These are phyloP conservation scores for Pavo muticus DNA, from an alignment of 2,113 vertebrate species.

Conservation along the genomic window DNA sequence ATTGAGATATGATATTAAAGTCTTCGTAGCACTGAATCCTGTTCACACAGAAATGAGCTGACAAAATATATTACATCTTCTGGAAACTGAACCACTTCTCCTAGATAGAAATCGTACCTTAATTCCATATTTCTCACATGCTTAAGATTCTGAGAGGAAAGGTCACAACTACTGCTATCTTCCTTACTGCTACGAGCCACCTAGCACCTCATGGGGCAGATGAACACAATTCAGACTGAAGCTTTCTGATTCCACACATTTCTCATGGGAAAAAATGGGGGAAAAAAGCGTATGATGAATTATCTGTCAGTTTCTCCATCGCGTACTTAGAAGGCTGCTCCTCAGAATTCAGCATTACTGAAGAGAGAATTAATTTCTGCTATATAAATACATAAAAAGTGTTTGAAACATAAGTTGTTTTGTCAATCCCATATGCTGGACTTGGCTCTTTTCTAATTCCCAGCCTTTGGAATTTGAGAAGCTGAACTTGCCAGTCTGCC, in stretches of 20 bases:
- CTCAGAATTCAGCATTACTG: neutral
- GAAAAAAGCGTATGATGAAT: neutral
- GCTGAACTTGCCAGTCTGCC: conserved; percentile 11
- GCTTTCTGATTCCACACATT: neutral
- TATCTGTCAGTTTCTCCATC: neutral
- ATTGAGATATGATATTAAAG: conserved; percentile 14
- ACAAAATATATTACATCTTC: neutral
- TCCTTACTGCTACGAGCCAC: neutral
- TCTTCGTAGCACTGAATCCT: conserved; percentile 19
- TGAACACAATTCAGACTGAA: neutral
- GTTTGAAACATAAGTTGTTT: conserved; percentile 21
- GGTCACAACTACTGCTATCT: neutral
- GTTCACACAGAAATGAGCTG: neutral
- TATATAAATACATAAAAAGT: neutral
- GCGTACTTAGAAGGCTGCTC: neutral
- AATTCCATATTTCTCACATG: neutral
- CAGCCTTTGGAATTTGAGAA: neutral
- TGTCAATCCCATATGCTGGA: neutral
- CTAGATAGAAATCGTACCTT: neutral
- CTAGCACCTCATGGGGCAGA: neutral
- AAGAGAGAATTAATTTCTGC: conserved; percentile 11
- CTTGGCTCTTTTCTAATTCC: conserved; percentile 9
- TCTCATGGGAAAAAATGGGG: rapidly evolving
- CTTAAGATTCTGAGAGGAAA: neutral
- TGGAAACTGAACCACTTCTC: neutral